These are phyloP conservation scores for Patella ulyssiponensis DNA, from an alignment of 2,888 invertebrate species.

Conservation along the genomic window DNA sequence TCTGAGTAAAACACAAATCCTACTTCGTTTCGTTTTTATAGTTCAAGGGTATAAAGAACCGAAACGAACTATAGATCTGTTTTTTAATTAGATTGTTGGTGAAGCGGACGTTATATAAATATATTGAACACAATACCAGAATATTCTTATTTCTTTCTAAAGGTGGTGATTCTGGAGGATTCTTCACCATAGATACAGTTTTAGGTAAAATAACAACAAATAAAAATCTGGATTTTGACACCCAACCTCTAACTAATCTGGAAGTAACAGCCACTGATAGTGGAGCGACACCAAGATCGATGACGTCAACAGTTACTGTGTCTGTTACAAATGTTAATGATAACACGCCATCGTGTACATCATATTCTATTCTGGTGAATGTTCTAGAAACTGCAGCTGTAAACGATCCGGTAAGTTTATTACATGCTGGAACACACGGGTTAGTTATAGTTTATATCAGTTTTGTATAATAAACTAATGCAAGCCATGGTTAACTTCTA, in stretches of 20 bases:
- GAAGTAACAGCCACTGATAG: conserved; percentile 45
- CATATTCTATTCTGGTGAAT: conserved; percentile 30
- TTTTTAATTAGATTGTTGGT: too few relatives aligned
- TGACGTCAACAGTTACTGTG: conserved; percentile 45
- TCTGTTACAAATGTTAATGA: conserved; percentile 60
- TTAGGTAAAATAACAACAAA: conserved; percentile 43
- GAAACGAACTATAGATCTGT: too few relatives aligned
- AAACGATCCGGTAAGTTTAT: conserved; percentile 36
- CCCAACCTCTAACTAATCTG: conserved; percentile 30
- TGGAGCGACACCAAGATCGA: conserved; percentile 35
- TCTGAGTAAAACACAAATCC: too few relatives aligned
- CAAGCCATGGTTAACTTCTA: too few relatives aligned
- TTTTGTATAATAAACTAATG: too few relatives aligned
- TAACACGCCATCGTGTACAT: conserved; percentile 56
- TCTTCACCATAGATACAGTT: conserved; percentile 43
- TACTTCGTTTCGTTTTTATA: too few relatives aligned
- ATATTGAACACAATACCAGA: too few relatives aligned
- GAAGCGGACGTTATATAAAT: too few relatives aligned
- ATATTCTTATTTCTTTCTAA: not conserved
- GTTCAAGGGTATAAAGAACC: too few relatives aligned
- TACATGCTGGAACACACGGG: too few relatives aligned
- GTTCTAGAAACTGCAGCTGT: conserved; percentile 46
- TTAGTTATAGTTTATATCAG: too few relatives aligned
- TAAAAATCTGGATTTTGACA: conserved; percentile 52
- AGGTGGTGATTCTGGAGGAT: conserved; percentile 46